phyloP scores from a whole-genome alignment of 2,113 vertebrate species.

The Phylloscopus trochilus region DNA sequence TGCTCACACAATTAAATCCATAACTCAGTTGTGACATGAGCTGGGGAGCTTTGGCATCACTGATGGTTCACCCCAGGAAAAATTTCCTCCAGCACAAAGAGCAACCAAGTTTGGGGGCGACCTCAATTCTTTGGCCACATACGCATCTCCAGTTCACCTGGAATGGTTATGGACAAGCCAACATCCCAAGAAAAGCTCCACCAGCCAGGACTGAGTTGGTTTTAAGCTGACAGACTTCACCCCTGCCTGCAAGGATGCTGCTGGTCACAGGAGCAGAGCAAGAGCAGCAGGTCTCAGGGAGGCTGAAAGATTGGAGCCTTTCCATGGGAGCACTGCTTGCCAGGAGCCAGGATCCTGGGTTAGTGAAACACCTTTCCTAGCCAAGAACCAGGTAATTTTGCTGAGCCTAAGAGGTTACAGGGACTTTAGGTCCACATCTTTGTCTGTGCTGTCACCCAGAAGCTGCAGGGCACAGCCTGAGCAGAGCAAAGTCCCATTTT shows the following conservation, averaged over 20 bases:
- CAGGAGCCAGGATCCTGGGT: background rate
- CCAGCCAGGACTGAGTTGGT: background rate
- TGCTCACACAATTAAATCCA: background rate
- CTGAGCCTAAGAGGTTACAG: background rate
- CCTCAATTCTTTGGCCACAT: no score
- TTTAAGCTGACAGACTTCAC: background rate
- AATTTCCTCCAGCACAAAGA: background rate
- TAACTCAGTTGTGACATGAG: background rate
- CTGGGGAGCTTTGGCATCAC: background rate
- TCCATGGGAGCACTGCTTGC: background rate
- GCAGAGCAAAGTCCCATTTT: rapidly evolving
- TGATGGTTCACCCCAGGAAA: rapidly evolving
- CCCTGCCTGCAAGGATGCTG: background rate
- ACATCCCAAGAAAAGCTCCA: background rate
- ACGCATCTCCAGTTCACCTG: background rate
- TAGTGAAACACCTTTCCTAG: background rate
- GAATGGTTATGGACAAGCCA: background rate
- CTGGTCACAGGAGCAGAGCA: background rate
- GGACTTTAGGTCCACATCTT: rapidly evolving
- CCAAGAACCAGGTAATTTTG: background rate
- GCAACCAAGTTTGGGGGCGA: background rate
- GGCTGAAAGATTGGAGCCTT: background rate
- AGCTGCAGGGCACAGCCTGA: background rate
- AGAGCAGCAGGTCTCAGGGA: background rate
- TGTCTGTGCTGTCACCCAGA: background rate